A percentile compares a stretch with the other conserved stretches of the same genome.
Evolutionary conservation across 2,113 vertebrate species (phyloP).

Genomic region (Sporophila hypoxantha): DNA sequence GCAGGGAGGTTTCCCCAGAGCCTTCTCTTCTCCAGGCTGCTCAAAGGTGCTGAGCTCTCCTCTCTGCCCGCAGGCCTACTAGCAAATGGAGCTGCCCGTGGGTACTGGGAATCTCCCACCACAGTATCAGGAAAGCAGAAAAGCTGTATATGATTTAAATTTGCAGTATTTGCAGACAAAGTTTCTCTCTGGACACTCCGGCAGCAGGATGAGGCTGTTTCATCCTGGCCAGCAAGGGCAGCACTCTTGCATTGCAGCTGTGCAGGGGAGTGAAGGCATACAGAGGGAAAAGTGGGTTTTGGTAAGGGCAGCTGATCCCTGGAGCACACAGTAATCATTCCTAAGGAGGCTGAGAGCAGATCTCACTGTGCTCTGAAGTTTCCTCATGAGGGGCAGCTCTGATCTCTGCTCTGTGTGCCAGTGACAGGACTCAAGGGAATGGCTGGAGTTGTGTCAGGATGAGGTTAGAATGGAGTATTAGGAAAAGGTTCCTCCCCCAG

Average conservation of each 20-base stretch:
- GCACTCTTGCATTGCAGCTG: neutral
- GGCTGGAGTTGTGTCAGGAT: neutral
- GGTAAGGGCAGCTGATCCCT: neutral
- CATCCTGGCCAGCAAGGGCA: slow-evolving; percentile 32
- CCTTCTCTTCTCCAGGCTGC: neutral
- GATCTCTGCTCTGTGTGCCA: neutral
- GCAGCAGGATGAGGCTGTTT: slow-evolving; percentile 63
- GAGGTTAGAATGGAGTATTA: neutral
- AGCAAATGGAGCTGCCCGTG: neutral
- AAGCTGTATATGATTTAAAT: neutral
- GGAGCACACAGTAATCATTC: neutral
- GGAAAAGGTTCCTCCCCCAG: neutral
- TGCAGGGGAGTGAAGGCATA: neutral
- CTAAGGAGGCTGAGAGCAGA: neutral
- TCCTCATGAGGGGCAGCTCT: neutral
- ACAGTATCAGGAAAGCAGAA: slow-evolving; percentile 70
- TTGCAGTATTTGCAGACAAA: slow-evolving; percentile 78
- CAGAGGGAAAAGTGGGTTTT: fast-evolving
- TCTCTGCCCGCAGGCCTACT: neutral
- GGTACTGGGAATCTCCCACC: slow-evolving; percentile 30
- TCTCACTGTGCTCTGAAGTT: neutral
- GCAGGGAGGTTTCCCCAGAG: neutral
- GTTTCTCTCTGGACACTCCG: slow-evolving; percentile 40
- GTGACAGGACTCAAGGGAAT: neutral
- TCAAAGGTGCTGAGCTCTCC: neutral